These are phyloP conservation scores for Drosophila pectinifera DNA, from an alignment of 1,140 invertebrate genomes.

Conservation along the genomic window DNA sequence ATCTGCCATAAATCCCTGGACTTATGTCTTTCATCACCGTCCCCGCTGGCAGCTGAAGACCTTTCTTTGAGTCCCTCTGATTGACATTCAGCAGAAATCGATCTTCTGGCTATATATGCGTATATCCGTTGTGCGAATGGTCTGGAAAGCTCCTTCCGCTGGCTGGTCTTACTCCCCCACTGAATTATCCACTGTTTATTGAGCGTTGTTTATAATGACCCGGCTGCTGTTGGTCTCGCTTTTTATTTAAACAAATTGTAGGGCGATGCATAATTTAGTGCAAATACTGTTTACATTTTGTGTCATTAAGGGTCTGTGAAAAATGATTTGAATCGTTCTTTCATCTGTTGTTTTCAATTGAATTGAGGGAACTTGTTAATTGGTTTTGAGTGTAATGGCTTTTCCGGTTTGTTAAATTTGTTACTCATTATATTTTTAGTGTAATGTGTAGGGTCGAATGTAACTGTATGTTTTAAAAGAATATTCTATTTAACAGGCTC, in stretches of 20 bases:
- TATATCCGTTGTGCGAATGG: constrained; percentile 9
- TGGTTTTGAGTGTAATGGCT: neutral
- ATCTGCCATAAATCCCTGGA: constrained; percentile 35
- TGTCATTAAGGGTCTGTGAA: constrained; percentile 25
- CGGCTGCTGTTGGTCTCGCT: constrained; percentile 13
- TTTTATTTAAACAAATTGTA: constrained; percentile 35
- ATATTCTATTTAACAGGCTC: neutral
- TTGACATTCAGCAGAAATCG: constrained; percentile 66
- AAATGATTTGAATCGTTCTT: constrained; percentile 10
- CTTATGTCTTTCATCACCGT: constrained; percentile 55
- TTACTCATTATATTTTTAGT: neutral
- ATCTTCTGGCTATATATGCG: constrained; percentile 17
- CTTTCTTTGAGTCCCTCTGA: constrained; percentile 37
- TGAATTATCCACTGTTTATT: constrained; percentile 20
- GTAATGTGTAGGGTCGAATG: too few species aligned
- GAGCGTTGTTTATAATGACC: constrained; percentile 62
- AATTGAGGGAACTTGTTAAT: constrained; percentile 3
- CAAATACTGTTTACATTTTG: constrained; percentile 40
- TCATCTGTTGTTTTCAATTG: constrained; percentile 33
- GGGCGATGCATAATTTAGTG: constrained; percentile 34
- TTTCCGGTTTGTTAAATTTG: constrained; percentile 14
- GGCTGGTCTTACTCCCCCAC: constrained; percentile 1
- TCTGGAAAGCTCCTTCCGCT: constrained; percentile 62
- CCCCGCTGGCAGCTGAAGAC: constrained; percentile 6
- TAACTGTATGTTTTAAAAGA: too few species aligned